Evolutionary conservation across 1,140 invertebrate genomes (phyloP).

Genomic region (Anastrepha ludens): DNA sequence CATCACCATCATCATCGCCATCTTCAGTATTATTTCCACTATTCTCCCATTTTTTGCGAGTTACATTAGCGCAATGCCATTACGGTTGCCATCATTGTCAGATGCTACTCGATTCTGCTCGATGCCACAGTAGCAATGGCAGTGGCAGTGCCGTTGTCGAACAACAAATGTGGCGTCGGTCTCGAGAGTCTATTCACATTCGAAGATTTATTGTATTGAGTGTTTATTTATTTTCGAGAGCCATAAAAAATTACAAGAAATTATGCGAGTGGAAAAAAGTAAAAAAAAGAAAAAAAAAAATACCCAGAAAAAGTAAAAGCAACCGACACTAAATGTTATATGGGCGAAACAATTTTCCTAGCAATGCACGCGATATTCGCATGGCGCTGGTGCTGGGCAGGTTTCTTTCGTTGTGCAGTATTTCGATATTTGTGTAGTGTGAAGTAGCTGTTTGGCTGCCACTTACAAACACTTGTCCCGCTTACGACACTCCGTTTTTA

Average conservation of each 20-base stretch:
- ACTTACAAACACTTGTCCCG: neutral
- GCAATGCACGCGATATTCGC: neutral
- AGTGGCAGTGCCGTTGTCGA: slow-evolving; percentile 9
- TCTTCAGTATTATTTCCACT: neutral
- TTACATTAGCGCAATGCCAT: slow-evolving; percentile 28
- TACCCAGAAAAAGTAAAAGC: no score
- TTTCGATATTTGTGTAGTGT: neutral
- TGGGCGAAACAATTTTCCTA: neutral
- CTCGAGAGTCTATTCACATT: slow-evolving; percentile 54
- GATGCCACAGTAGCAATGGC: neutral
- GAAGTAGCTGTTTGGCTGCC: neutral
- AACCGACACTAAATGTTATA: neutral
- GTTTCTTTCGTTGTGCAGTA: neutral
- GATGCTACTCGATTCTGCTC: neutral
- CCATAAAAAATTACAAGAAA: slow-evolving; percentile 52
- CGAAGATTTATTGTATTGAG: slow-evolving; percentile 57
- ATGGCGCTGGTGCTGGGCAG: neutral
- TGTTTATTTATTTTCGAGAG: slow-evolving; percentile 54
- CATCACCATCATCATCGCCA: neutral
- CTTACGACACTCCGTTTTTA: neutral
- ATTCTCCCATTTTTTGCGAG: neutral
- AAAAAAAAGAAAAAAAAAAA: neutral
- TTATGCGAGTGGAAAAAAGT: neutral
- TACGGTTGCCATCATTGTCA: slow-evolving; percentile 44
- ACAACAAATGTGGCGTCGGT: slow-evolving; percentile 52